These are phyloP conservation scores for Phaethornis superciliosus DNA, from an alignment of 2,113 vertebrate genomes.

Conservation along the genomic window DNA sequence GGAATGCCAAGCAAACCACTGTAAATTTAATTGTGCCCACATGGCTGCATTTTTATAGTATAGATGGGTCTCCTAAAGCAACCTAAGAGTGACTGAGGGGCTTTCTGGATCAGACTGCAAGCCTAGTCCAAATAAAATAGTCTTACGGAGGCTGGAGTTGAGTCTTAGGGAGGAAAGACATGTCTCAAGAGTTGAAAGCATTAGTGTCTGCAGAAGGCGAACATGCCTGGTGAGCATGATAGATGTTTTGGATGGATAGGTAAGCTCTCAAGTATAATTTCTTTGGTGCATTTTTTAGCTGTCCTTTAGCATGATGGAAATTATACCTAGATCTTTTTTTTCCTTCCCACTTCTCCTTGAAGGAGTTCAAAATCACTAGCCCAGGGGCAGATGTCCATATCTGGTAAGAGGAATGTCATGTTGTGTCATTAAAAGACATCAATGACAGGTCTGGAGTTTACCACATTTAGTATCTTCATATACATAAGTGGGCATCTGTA, in stretches of 20 bases:
- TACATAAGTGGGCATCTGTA: background rate
- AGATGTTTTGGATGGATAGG: background rate
- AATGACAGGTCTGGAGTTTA: background rate
- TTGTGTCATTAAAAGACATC: background rate
- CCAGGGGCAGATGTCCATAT: background rate
- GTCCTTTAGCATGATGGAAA: background rate
- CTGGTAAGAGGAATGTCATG: background rate
- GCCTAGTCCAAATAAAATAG: background rate
- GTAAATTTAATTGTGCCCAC: conserved; percentile 4
- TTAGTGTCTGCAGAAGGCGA: background rate
- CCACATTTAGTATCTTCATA: background rate
- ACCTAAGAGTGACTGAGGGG: background rate
- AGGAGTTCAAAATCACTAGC: background rate
- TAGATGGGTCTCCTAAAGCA: background rate
- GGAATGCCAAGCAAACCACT: background rate
- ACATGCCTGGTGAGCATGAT: background rate
- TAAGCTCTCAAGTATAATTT: background rate
- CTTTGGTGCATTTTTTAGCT: background rate
- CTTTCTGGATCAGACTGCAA: background rate
- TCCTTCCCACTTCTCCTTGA: background rate
- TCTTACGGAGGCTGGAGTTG: background rate
- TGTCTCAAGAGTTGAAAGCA: background rate
- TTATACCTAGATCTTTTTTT: background rate
- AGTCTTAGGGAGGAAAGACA: background rate
- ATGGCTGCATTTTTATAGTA: background rate